Base-by-base conservation (phyloP, 1,140 invertebrate species). In the Ptiloglossa arizonensis region DNA sequence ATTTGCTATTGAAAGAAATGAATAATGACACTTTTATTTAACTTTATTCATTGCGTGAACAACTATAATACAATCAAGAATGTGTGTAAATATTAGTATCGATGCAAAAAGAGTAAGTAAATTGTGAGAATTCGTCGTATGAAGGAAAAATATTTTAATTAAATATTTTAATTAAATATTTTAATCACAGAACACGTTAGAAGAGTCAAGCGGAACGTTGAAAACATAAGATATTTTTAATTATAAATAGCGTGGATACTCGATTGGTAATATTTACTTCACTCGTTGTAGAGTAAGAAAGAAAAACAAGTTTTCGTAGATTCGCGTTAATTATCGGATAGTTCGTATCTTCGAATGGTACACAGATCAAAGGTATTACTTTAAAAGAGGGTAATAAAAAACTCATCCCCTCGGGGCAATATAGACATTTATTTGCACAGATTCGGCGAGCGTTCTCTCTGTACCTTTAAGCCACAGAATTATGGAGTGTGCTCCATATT, bases 241-340 rank as follows among this genome's bases (percentile, higher is more conserved):
- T 41, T 4, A 38, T 9, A 52, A 44, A 38, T 15, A 17, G 22
- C 1, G 24, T 22, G 24, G 44, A 13, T 38, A 22, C 0, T 19
- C 22, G 17, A 6, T 22, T 1, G 6, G 19, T 15, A 24, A 35
- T n/a, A n/a, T 52, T 44, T 27, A 38, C 24, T 35, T 6, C 6
- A 4, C 32, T 35, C n/a, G 17, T 44, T 46, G 46, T 35, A 56
- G 44, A 35, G 32, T 35, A 35, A 8, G 9, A 46, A 13, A 24
- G 32, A 32, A 41, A 50, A 32, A 22, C 19, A 62, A 35, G 35
- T 74, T 52, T 64, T 13, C 32, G 27, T 15, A 11, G 22, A 57
- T 38, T 56, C 48, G 35, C 13, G 35, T 32, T 13, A 66, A 54
- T 50, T 56, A 56, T 67, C n/a, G 72, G 24, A 67, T 32, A 56